Conservation (phyloP, 2,888 invertebrate genomes). For the Tholera decimalis region DNA sequence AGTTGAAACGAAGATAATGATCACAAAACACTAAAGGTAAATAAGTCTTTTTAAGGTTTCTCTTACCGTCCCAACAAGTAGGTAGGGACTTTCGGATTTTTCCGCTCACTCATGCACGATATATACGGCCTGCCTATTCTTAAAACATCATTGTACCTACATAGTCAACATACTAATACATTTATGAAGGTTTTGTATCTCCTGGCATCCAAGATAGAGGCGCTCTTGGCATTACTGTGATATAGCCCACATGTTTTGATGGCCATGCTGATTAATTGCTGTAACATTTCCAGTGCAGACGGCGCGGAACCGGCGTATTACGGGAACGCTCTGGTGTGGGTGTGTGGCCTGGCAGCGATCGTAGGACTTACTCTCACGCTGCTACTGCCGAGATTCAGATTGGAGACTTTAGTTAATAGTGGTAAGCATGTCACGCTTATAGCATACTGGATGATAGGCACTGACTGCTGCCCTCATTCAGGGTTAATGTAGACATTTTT, state of each 20-base stretch:
- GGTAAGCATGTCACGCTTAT: conserved; percentile 64
- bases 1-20: no score
- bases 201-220: background rate
- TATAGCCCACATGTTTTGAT: conserved; percentile 13
- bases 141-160: background rate
- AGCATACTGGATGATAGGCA: background rate
- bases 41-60: background rate
- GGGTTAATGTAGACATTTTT: no score
- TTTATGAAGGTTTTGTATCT: background rate
- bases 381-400: conserved; percentile 75
- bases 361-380: conserved; percentile 79
- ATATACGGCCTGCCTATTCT: background rate
- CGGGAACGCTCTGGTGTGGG: conserved; percentile 80
- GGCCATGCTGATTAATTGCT: conserved; percentile 9
- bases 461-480: no score
- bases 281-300: conserved; percentile 77
- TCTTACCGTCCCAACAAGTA: background rate
- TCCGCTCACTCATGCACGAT: background rate
- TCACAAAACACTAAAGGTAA: background rate
- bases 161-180: background rate
- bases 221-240: background rate
- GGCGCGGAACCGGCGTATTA: conserved; percentile 78
- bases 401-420: conserved; percentile 61
- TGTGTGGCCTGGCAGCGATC: conserved; percentile 81
- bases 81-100: background rate